Evolutionary conservation across 2,888 invertebrate species (phyloP), one percentile per base, ranked within the genome.

Genomic region (Chymomyza procnemis): DNA sequence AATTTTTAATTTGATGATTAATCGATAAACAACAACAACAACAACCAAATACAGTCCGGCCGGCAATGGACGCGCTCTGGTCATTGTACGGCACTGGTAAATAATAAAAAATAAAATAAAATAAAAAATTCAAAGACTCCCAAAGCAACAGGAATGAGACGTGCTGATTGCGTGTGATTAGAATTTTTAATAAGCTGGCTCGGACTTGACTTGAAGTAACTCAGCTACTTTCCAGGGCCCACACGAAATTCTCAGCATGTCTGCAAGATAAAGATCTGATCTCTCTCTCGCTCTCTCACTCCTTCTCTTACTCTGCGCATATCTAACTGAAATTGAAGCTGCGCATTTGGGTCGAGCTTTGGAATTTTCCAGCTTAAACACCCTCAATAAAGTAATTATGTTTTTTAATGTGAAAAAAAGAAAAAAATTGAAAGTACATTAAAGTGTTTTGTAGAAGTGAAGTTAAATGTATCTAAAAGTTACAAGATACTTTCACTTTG

Each of bases 1-100:
- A 68, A 70, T 71, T 76, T 67, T 85, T 85, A 85, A 84, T 85
- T 87, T 80, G 72, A 85, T 87, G 87, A 84, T 84, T 84, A 85
- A 84, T 84, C 84, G 87, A 87, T 87, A 87, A 85, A 79, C 77
- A 76, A 79, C 86, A 79, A 85, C 80, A 66, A 55, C 4, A 50
- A 14, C 16, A 30, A 6, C n/a, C 4, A 50, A 26, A 26, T 26
- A 41, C 12, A n/a, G 18, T 3, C 18, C 50, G 12, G 16, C 18
- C 50, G 19, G 16, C 50, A 19, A 50, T n/a, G 16, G 21, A 22
- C 14, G 21, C 6, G 16, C 26, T 18, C 73, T 61, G 80, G 78
- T 85, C 84, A 80, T 77, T 85, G 80, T 77, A 80, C 83, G 16
- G 64, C n/a, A 41, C 58, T 19, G 62, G 55, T 64, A 64, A 64